Base-by-base conservation (phyloP, 2,888 invertebrate species). In the Athripsodes cinereus region DNA sequence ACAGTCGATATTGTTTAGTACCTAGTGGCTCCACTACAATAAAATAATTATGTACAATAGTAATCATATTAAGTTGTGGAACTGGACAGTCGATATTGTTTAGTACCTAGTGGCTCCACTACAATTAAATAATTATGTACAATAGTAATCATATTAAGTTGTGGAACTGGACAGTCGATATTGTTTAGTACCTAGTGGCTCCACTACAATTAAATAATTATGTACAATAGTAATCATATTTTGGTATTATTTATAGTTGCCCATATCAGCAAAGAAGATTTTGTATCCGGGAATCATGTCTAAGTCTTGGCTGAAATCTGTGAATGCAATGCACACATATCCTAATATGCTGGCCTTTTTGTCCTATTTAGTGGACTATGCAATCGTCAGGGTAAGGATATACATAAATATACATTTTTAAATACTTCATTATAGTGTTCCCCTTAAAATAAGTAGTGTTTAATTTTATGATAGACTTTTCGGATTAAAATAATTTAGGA, bases 281-380 rank as follows among this genome's bases (percentile, higher is more conserved):
- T 73, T 78, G 64, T 83, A 83, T 71, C 81, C 81, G 1, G 81
- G 80, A 6, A 61, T 71, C 0, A 72, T 82, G 13, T 75, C 78
- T 64, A 81, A 82, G 70, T 80, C 82, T 0, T 83, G 82, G 82
- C 69, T 83, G 65, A 78, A 78, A 68, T 77, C 82, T 0, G 81
- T 81, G 2, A 82, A 82, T 70, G 78, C 81, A 0, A 72, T 78
- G 65, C 81, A 82, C 67, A 78, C 81, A 0, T 82, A 79, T 70
- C 81, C 81, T 1, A 78, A 81, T 35, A 81, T 81, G 49, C 68
- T 83, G 5, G 82, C 79, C 0, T 77, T 82, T 69, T 69, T 82
- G 11, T 73, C 74, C 0, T 83, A 81, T 71, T 67, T 83, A 1
- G 68, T 79, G 35, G 79, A 79, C 62, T 65, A 80, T 1, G 74